A percentile compares a stretch with the other conserved stretches of the same genome.
phyloP scores from a whole-genome alignment of 2,797 vertebrate genomes.

The Sorex maritimensis region DNA sequence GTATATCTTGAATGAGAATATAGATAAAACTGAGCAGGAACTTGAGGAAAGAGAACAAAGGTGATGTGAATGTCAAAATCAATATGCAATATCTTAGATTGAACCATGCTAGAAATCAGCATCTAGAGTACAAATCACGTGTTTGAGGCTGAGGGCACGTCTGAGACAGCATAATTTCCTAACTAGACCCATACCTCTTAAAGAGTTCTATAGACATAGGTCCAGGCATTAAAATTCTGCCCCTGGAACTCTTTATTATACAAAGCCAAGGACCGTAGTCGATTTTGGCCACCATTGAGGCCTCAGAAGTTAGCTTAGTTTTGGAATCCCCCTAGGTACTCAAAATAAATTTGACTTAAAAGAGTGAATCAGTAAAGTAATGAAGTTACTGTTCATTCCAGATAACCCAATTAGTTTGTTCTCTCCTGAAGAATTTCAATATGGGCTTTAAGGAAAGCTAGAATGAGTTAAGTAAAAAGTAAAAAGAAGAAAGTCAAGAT shows the following conservation, averaged over 20 bases:
- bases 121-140: not conserved
- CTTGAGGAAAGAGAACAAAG: not conserved
- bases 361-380: constrained; percentile 3
- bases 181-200: not conserved
- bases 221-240: not conserved
- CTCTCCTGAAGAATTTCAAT: constrained; percentile 10
- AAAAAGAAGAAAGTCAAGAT: not conserved
- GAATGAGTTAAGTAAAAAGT: constrained; percentile 4
- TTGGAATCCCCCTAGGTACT: too few species aligned
- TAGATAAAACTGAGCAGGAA: not conserved
- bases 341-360: not conserved
- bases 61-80: constrained; percentile 3
- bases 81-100: not conserved
- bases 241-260: not conserved
- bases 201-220: not conserved
- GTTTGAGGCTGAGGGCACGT: too few species aligned
- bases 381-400: not conserved
- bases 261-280: not conserved
- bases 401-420: constrained; percentile 11
- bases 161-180: not conserved
- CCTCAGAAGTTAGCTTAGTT: not conserved
- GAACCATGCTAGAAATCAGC: not conserved
- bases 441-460: not conserved
- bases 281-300: not conserved
- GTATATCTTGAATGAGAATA: not conserved